phyloP scores from a whole-genome alignment of 2,113 vertebrate genomes.

The Ibidorhyncha struthersii region DNA sequence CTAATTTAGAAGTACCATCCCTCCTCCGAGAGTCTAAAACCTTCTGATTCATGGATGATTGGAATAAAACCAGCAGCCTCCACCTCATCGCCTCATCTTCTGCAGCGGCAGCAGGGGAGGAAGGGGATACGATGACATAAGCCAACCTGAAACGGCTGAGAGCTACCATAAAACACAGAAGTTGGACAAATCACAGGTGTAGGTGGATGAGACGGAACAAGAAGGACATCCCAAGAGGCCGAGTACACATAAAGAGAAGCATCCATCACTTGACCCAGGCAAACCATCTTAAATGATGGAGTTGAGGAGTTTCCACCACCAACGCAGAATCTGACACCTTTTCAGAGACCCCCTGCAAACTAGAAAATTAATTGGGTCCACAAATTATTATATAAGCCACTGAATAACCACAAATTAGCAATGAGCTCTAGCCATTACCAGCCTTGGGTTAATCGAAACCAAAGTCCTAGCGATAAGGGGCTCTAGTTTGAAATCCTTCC shows the following conservation, averaged over 20 bases:
- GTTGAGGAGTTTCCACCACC: neutral
- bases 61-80: neutral
- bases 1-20: accelerated
- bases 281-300: neutral
- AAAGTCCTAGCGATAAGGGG: neutral
- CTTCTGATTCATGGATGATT: accelerated
- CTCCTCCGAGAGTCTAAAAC: neutral
- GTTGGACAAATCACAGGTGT: neutral
- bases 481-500: neutral
- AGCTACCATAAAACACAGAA: neutral
- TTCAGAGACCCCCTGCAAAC: neutral
- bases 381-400: neutral
- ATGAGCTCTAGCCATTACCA: neutral
- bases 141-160: neutral
- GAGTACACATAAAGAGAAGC: neutral
- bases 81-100: neutral
- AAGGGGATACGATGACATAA: accelerated
- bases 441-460: neutral
- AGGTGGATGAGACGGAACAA: neutral
- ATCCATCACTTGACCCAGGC: neutral
- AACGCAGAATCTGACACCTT: neutral
- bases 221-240: neutral
- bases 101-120: neutral
- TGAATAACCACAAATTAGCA: neutral
- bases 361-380: neutral